Percentiles rank a stretch among this genome's conserved stretches.
Conservation (phyloP, 1,140 invertebrate genomes). For the Drusus annulatus region DNA sequence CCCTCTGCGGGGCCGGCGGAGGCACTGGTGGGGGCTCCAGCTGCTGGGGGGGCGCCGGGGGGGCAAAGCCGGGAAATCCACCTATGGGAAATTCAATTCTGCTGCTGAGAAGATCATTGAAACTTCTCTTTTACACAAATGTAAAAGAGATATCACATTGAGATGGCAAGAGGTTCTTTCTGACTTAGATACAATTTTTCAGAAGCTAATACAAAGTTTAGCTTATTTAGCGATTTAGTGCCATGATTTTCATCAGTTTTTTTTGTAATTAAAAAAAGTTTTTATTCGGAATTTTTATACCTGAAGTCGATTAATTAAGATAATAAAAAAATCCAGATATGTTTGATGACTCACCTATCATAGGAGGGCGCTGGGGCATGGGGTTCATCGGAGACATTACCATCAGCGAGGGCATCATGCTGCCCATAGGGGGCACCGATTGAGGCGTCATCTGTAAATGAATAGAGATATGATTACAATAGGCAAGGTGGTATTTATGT, state of each 20-base stretch:
- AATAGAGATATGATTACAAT: background rate
- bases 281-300: no score
- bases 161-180: no score
- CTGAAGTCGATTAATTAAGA: no score
- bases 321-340: no score
- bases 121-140: no score
- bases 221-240: no score
- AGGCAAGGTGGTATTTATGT: background rate
- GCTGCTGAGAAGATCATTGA: no score
- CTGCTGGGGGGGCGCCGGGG: conserved; percentile 2
- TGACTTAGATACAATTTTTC: no score
- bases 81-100: background rate
- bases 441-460: conserved; percentile 60
- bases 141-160: no score
- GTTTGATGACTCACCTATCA: conserved; percentile 45
- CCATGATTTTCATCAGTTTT: no score
- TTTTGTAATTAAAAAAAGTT: no score
- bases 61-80: conserved; percentile 14
- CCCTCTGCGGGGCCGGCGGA: conserved; percentile 70
- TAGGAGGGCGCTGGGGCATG: conserved; percentile 58
- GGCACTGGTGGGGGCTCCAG: conserved; percentile 33
- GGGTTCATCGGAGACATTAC: conserved; percentile 64
- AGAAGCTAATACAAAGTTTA: no score
- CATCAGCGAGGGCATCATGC: conserved; percentile 79
- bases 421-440: conserved; percentile 70